A percentile compares a stretch with the other conserved stretches of the same genome.
Evolutionary conservation across 2,797 vertebrate genomes (phyloP).

Genomic region (Octomys mimax): DNA sequence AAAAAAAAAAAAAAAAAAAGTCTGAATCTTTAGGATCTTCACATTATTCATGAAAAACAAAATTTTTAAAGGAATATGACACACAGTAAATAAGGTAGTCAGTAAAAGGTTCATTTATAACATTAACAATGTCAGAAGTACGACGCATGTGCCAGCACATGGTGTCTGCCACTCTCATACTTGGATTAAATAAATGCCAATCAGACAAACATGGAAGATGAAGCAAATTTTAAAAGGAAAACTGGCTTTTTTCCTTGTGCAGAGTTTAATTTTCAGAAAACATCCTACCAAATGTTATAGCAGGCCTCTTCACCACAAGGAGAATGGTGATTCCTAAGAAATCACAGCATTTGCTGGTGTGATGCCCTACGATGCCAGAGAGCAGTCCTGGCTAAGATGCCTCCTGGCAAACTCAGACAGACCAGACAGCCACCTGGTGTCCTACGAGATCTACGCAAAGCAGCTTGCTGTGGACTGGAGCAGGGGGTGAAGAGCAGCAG

Average conservation of each 20-base stretch:
- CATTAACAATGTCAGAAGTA: background rate
- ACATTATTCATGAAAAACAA: background rate
- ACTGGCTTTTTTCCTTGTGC: background rate
- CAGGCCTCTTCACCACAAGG: background rate
- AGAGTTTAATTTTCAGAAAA: slow-evolving; percentile 14
- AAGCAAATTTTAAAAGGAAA: background rate
- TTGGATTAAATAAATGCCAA: background rate
- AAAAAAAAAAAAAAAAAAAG: no score
- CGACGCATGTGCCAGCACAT: background rate
- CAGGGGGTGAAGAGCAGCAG: background rate
- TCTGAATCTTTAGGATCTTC: background rate
- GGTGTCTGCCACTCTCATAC: background rate
- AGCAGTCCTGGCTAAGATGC: background rate
- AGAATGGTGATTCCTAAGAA: background rate
- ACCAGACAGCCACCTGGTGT: no score
- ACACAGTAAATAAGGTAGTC: background rate
- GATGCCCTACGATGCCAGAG: background rate
- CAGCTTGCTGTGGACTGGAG: background rate
- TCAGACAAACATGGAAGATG: background rate
- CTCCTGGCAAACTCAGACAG: background rate
- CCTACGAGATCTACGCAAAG: background rate
- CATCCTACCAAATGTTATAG: background rate
- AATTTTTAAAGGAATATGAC: background rate
- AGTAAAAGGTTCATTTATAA: background rate
- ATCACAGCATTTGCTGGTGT: background rate